Conservation (phyloP, 2,888 invertebrate genomes). For the Tholera decimalis region DNA sequence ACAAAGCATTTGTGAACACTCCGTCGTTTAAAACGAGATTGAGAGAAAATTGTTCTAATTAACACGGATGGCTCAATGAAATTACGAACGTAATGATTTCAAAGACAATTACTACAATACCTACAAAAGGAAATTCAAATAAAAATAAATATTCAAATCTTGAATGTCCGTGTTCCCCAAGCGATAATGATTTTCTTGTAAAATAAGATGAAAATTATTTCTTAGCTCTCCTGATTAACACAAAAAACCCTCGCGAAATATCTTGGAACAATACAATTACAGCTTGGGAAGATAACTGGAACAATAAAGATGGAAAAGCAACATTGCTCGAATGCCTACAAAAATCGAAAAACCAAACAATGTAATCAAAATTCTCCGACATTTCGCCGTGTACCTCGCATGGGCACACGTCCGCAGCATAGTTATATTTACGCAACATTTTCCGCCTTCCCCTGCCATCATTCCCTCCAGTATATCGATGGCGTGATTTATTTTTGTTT, state of each 20-base stretch:
- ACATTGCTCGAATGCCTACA: slow-evolving; percentile 30
- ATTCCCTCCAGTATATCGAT: slow-evolving; percentile 70
- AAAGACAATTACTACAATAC: slow-evolving; percentile 60
- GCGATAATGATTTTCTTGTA: slow-evolving; percentile 37
- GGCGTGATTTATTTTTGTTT: slow-evolving; percentile 81
- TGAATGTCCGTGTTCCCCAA: slow-evolving; percentile 29
- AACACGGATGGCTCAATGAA: slow-evolving; percentile 56
- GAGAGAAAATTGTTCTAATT: slow-evolving; percentile 60
- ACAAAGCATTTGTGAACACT: slow-evolving; percentile 57
- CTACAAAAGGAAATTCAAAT: slow-evolving; percentile 44
- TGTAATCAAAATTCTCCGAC: slow-evolving; percentile 45
- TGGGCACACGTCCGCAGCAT: slow-evolving; percentile 42
- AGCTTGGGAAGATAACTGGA: slow-evolving; percentile 17
- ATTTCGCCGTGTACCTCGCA: slow-evolving; percentile 25
- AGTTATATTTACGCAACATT: slow-evolving; percentile 57
- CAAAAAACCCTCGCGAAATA: slow-evolving; percentile 39
- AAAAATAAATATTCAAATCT: slow-evolving; percentile 47
- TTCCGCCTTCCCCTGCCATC: slow-evolving; percentile 58
- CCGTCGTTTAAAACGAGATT: slow-evolving; percentile 56
- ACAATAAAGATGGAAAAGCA: slow-evolving; percentile 36
- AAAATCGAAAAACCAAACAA: slow-evolving; percentile 40
- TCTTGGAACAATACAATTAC: slow-evolving; percentile 29
- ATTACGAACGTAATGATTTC: slow-evolving; percentile 54
- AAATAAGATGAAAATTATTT: slow-evolving; percentile 37
- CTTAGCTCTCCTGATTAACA: slow-evolving; percentile 39